Evolutionary conservation across 2,888 invertebrate genomes (phyloP), one percentile per base, ranked within the genome.

Genomic region (Lasioglossum vierecki): DNA sequence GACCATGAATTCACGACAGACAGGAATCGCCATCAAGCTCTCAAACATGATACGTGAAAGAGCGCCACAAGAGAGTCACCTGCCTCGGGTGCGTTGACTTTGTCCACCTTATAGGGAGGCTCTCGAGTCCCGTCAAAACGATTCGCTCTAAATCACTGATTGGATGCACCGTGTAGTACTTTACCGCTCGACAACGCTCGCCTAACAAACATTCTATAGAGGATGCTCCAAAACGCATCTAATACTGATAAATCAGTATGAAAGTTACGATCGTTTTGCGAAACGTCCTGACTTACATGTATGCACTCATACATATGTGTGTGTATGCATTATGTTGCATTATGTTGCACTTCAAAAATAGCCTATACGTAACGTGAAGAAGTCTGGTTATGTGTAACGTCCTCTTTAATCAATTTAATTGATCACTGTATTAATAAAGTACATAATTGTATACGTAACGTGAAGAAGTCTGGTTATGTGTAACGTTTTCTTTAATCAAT

Each of bases 61-160:
- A 83, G 82, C 73, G 73, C 49, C 49, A 13, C 44, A 44, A 44
- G 63, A 77, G 63, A 77, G 26, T 68, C 74, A 77, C 77, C 73
- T 83, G 83, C 49, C 82, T 70, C 82, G 68, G 73, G 82, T 83
- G 73, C 82, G 77, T 82, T 83, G 82, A 83, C 83, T 83, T 83
- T 73, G 75, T n/a, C 44, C 76, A 46, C 57, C 66, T 68, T 82
- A 76, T 72, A 73, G 26, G 22, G 11, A 9, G 82, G 57, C 76
- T 68, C 83, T 73, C 83, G 30, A 82, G 72, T 46, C 44, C 57
- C 46, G 49, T 63, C n/a, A 5, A n/a, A 57, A 46, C 57, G n/a
- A 22, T 46, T 44, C 11, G 26, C 15, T 68, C 26, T 63, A 60
- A 49, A 18, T 46, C 39, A 60, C 30, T 18, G 44, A 15, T 18